Conservation (phyloP, 2,888 invertebrate species). For the Aricia artaxerxes region DNA sequence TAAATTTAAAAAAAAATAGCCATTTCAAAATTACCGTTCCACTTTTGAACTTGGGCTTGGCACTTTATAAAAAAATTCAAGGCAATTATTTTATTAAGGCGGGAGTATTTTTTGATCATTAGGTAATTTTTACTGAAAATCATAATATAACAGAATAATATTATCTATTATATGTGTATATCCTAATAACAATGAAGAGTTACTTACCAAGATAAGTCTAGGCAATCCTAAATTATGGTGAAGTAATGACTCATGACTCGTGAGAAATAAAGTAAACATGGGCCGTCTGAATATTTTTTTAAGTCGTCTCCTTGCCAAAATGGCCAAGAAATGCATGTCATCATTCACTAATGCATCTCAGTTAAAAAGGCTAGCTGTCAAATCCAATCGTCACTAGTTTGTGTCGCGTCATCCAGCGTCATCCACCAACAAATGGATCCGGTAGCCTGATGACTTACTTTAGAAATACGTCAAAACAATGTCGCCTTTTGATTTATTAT, state of each 20-base stretch:
- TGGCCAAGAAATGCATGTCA: constrained; percentile 34
- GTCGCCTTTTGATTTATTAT: constrained; percentile 29
- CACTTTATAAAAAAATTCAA: neutral
- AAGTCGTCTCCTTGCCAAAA: constrained; percentile 33
- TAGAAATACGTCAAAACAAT: constrained; percentile 46
- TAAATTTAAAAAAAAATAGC: neutral
- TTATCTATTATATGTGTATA: too few relatives aligned
- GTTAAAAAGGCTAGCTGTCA: constrained; percentile 36
- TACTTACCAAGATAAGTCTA: neutral
- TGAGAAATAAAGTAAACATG: constrained; percentile 23
- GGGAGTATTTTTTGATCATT: neutral
- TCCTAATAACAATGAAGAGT: neutral
- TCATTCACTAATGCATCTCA: constrained; percentile 42
- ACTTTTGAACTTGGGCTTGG: neutral
- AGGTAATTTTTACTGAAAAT: neutral
- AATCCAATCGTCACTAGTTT: constrained; percentile 35
- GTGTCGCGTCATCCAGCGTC: constrained; percentile 41
- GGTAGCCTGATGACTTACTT: constrained; percentile 41
- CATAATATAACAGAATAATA: too few relatives aligned
- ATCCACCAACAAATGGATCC: constrained; percentile 46
- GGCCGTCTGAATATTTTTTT: constrained; percentile 24
- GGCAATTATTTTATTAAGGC: neutral
- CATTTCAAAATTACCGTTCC: neutral
- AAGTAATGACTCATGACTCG: neutral
- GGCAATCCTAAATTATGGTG: neutral